Percentiles rank a stretch among this genome's conserved stretches.
phyloP scores from a whole-genome alignment of 2,797 vertebrate genomes.

The Melanotaenia pygmaea region DNA sequence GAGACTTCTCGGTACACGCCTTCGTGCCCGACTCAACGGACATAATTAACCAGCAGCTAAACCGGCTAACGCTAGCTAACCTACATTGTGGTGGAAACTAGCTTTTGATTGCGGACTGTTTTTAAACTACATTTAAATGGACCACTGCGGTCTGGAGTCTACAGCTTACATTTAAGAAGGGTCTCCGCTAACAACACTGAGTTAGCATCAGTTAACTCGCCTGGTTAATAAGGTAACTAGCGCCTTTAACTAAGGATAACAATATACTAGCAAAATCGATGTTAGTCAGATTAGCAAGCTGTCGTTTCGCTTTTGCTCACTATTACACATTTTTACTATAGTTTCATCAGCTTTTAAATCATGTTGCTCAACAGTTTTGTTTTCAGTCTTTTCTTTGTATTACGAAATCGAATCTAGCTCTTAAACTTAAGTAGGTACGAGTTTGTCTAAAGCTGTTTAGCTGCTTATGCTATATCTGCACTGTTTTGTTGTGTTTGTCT shows the following conservation, averaged over 20 bases:
- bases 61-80: conserved; percentile 66
- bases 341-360: neutral
- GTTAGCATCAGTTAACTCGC: conserved; percentile 12
- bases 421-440: neutral
- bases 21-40: conserved; percentile 39
- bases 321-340: neutral
- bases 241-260: conserved; percentile 35
- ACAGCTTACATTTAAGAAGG: neutral
- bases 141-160: neutral
- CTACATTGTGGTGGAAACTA: conserved; percentile 39
- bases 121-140: conserved; percentile 3
- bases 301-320: neutral
- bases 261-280: neutral
- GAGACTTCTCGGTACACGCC: conserved; percentile 58
- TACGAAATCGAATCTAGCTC: neutral
- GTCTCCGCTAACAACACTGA: neutral
- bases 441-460: neutral
- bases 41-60: conserved; percentile 67
- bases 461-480: neutral
- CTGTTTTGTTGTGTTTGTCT: conserved; percentile 12
- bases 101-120: neutral
- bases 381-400: no score
- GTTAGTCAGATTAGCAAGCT: neutral
- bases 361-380: neutral
- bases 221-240: conserved; percentile 56